phyloP scores from a whole-genome alignment of 2,888 invertebrate genomes.

The Synanthedon formicaeformis region DNA sequence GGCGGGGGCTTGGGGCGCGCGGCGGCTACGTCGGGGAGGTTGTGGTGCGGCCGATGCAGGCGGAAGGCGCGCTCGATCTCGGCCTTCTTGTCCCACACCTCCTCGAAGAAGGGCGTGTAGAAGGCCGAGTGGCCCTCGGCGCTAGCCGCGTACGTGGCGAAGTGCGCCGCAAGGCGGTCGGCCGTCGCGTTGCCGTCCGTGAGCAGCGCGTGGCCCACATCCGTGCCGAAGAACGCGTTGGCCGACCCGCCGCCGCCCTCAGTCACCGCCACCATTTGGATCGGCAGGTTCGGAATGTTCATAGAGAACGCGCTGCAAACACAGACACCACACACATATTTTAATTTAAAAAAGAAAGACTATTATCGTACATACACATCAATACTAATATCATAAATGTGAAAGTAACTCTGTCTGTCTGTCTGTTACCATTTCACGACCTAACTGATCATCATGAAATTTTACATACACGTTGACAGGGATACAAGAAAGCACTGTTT shows the following conservation, averaged over 20 bases:
- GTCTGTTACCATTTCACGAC: too few relatives aligned
- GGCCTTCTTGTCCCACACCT: conserved; percentile 95
- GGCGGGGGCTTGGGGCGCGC: conserved; percentile 76
- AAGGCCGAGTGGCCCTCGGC: conserved; percentile 80
- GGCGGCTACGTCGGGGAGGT: conserved; percentile 77
- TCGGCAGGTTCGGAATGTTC: conserved; percentile 92
- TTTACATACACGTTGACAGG: too few relatives aligned
- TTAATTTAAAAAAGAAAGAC: too few relatives aligned
- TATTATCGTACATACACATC: too few relatives aligned
- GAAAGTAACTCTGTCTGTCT: too few relatives aligned
- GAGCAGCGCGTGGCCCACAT: conserved; percentile 89
- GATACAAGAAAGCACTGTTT: too few relatives aligned
- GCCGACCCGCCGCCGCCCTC: conserved; percentile 84
- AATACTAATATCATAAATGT: too few relatives aligned
- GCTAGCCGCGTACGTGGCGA: conserved; percentile 89
- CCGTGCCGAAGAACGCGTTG: conserved; percentile 90
- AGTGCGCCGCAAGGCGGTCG: conserved; percentile 89
- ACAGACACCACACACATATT: background rate
- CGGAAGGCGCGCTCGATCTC: conserved; percentile 94
- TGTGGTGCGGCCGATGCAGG: conserved; percentile 76
- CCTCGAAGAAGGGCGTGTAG: conserved; percentile 95
- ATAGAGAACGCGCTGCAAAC: conserved; percentile 85
- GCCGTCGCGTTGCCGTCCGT: conserved; percentile 95
- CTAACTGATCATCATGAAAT: too few relatives aligned
- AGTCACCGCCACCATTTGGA: conserved; percentile 94